These are phyloP conservation scores for Galeopterus variegatus DNA, from an alignment of 2,113 vertebrate genomes.

Conservation along the genomic window DNA sequence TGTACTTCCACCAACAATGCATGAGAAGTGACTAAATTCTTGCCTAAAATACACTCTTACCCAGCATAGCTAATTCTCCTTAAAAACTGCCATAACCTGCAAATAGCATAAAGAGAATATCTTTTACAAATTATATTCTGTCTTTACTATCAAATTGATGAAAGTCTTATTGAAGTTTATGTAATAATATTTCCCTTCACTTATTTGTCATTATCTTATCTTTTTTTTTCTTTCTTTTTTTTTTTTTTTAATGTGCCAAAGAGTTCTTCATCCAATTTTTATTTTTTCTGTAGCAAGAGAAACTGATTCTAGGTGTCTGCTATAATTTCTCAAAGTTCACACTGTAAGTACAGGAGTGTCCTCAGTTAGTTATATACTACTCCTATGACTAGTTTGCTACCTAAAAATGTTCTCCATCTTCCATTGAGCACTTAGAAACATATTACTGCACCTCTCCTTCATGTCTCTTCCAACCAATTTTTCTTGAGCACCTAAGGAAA, in stretches of 20 bases:
- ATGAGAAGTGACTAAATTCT: background rate
- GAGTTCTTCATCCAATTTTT: constrained; percentile 34
- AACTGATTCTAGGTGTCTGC: background rate
- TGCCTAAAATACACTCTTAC: background rate
- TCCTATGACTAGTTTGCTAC: background rate
- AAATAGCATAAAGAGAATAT: background rate
- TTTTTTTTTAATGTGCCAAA: background rate
- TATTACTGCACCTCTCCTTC: background rate
- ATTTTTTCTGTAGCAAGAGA: background rate
- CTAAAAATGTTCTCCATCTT: background rate
- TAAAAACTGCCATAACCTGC: background rate
- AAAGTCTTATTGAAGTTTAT: background rate
- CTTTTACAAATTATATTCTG: background rate
- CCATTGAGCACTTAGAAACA: background rate
- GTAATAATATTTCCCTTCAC: background rate
- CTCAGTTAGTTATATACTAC: background rate
- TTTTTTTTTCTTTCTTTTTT: background rate
- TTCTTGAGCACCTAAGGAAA: background rate
- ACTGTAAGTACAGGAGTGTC: background rate
- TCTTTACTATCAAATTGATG: background rate
- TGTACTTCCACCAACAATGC: background rate
- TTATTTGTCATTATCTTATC: background rate
- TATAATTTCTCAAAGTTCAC: background rate
- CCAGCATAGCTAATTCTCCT: background rate
- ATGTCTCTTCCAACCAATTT: background rate